phyloP scores from a whole-genome alignment of 2,113 vertebrate species.

The Stegostoma tigrinum region DNA sequence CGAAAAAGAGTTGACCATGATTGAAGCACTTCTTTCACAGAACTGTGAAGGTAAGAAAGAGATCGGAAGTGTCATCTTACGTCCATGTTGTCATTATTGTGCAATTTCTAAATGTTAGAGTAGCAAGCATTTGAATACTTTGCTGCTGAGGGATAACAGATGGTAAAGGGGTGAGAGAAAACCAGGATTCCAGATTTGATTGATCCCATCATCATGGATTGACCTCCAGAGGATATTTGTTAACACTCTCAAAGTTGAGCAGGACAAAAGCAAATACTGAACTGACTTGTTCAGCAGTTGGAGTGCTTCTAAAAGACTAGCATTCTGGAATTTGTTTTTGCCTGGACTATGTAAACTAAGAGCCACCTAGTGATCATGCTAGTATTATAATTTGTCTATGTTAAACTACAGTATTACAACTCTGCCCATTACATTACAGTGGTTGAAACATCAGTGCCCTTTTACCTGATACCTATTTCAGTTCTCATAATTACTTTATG shows the following conservation, averaged over 20 bases:
- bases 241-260: neutral
- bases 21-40: neutral
- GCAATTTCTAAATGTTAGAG: neutral
- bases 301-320: neutral
- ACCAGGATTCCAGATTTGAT: neutral
- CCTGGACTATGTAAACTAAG: neutral
- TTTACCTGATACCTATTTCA: neutral
- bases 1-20: neutral
- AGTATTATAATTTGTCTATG: neutral
- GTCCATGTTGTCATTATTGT: neutral
- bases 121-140: neutral
- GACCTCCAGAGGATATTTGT: neutral
- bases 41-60: neutral
- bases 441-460: slow-evolving; percentile 19
- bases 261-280: neutral
- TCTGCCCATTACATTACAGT: slow-evolving; percentile 1
- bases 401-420: neutral
- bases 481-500: neutral
- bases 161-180: neutral
- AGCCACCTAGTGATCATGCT: neutral
- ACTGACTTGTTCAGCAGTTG: neutral
- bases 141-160: neutral
- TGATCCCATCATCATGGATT: neutral
- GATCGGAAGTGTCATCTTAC: neutral
- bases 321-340: neutral